Evolutionary conservation across 2,113 vertebrate species (phyloP).

Genomic region (Turdus rufiventris): DNA sequence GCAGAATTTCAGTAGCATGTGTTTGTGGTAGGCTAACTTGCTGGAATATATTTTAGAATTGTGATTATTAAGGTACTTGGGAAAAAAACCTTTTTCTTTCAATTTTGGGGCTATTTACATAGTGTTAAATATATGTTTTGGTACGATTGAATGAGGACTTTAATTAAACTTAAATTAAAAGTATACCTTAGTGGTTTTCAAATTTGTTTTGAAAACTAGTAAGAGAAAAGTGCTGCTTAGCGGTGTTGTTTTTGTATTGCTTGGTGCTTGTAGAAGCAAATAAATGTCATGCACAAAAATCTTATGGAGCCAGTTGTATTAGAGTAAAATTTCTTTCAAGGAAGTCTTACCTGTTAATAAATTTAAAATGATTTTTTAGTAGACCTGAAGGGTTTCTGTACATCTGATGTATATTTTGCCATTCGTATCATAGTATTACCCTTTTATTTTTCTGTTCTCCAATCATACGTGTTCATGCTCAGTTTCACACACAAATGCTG

Average conservation of each 20-base stretch:
- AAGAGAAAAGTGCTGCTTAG: conserved; percentile 17
- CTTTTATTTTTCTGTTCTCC: background rate
- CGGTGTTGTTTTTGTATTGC: background rate
- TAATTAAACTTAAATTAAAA: conserved; percentile 66
- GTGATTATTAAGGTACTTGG: conserved; percentile 41
- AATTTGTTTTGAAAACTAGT: conserved; percentile 55
- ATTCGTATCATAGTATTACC: background rate
- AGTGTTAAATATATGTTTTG: conserved; percentile 55
- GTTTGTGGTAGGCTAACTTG: conserved; percentile 24
- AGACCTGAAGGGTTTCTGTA: background rate
- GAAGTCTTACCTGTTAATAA: background rate
- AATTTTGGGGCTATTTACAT: conserved; percentile 63
- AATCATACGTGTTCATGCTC: accelerated
- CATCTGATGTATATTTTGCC: background rate
- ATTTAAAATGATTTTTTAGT: background rate
- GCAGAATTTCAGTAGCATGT: conserved; percentile 47
- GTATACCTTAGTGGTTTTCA: conserved; percentile 49
- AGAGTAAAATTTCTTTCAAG: background rate
- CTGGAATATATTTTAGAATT: conserved; percentile 39
- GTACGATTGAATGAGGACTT: conserved; percentile 50
- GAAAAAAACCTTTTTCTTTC: background rate
- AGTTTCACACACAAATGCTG: background rate
- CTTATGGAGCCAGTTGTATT: background rate
- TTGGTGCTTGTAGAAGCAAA: background rate
- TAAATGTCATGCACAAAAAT: background rate